Conservation (phyloP, 2,113 vertebrate genomes). For the Rhea americana region DNA sequence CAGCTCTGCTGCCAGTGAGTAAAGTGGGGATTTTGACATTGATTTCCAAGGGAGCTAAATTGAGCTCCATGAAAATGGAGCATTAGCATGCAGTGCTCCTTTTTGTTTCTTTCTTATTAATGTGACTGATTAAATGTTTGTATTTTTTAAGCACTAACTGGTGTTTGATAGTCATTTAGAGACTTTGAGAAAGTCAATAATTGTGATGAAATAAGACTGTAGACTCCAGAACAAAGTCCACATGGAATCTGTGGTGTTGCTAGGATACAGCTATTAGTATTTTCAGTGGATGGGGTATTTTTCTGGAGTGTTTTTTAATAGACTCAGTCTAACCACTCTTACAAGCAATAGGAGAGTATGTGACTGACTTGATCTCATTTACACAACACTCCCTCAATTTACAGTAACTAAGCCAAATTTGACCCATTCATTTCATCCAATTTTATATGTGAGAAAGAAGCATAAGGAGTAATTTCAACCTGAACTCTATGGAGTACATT, state of each 20-base stretch:
- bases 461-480: neutral
- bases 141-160: slow-evolving; percentile 62
- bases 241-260: slow-evolving; percentile 66
- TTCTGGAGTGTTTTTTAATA: slow-evolving; percentile 20
- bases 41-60: slow-evolving; percentile 34
- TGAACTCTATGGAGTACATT: neutral
- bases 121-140: slow-evolving; percentile 71
- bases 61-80: neutral
- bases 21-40: slow-evolving; percentile 21
- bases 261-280: slow-evolving; percentile 71
- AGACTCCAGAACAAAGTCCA: slow-evolving; percentile 70
- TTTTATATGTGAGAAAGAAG: neutral
- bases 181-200: slow-evolving; percentile 69
- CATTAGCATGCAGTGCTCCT: neutral
- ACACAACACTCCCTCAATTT: neutral
- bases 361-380: neutral
- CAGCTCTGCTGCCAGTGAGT: neutral
- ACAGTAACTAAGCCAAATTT: neutral
- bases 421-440: neutral
- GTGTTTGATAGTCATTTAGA: slow-evolving; percentile 63
- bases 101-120: slow-evolving; percentile 40
- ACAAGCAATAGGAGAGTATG: neutral
- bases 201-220: slow-evolving; percentile 64
- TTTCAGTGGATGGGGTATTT: slow-evolving; percentile 60
- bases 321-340: slow-evolving; percentile 5